A percentile compares a stretch with the other conserved stretches of the same genome.
These are phyloP conservation scores for Ptychodera flava DNA, from an alignment of 35 echinoderm and acorn worm species.

Conservation along the genomic window DNA sequence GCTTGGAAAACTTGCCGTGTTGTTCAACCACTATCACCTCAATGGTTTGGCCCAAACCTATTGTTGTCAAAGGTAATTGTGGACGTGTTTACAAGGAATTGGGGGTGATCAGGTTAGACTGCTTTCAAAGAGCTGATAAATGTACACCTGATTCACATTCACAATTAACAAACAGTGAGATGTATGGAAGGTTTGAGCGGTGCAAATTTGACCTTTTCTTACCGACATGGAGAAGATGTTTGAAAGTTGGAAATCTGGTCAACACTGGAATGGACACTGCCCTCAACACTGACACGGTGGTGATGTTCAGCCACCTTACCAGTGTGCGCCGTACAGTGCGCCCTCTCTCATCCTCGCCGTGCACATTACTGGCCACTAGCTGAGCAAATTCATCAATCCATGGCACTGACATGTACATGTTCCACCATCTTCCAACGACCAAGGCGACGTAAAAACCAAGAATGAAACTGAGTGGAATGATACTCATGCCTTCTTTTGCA, in stretches of 20 bases:
- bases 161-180: too few relatives aligned
- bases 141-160: too few relatives aligned
- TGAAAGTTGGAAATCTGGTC: slow-evolving; percentile 84
- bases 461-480: slow-evolving; percentile 96
- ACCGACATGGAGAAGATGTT: slow-evolving; percentile 94
- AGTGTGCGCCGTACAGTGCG: slow-evolving; percentile 67
- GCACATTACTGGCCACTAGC: background rate
- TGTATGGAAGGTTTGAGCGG: too few relatives aligned
- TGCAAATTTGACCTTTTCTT: too few relatives aligned
- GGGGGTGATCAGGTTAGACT: too few relatives aligned
- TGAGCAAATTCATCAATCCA: slow-evolving; percentile 1
- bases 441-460: slow-evolving; percentile 98
- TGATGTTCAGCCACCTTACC: slow-evolving; percentile 75
- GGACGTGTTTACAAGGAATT: too few relatives aligned
- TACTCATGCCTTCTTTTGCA: slow-evolving; percentile 85
- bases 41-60: too few relatives aligned
- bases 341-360: slow-evolving; percentile 67
- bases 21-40: too few relatives aligned
- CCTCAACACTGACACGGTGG: slow-evolving; percentile 69
- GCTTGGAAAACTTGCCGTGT: too few relatives aligned
- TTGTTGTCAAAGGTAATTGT: too few relatives aligned
- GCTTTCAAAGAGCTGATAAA: too few relatives aligned
- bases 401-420: background rate
- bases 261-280: slow-evolving; percentile 76
- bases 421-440: slow-evolving; percentile 46